A percentile compares a stretch with the other conserved stretches of the same genome.
phyloP scores from a whole-genome alignment of 2,797 vertebrate genomes.

The Eutrigla gurnardus region DNA sequence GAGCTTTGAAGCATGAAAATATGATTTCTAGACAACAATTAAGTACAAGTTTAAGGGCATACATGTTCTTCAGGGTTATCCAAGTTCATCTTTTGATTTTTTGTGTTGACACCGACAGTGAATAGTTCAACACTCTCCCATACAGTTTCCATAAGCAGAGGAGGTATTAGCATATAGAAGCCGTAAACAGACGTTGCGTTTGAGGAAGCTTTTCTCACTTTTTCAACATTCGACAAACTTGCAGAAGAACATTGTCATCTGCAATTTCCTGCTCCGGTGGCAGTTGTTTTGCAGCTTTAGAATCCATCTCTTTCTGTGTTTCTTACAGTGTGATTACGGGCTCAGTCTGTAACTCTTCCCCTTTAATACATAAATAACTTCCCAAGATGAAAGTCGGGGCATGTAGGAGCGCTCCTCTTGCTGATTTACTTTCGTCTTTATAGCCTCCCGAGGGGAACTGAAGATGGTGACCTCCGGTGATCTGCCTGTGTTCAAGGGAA shows the following conservation, averaged over 20 bases:
- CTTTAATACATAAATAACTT: conserved; percentile 58
- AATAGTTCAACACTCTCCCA: background rate
- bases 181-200: background rate
- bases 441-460: conserved; percentile 49
- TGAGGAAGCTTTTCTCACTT: background rate
- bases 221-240: conserved; percentile 15
- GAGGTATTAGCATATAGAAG: background rate
- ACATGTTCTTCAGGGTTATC: conserved; percentile 1
- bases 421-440: conserved; percentile 62
- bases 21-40: conserved; percentile 25
- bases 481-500: conserved; percentile 40
- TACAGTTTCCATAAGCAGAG: background rate
- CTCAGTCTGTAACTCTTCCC: conserved; percentile 35
- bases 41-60: conserved; percentile 6
- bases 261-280: conserved; percentile 19
- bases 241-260: conserved; percentile 26
- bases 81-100: background rate
- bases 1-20: conserved; percentile 31
- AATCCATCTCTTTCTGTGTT: conserved; percentile 36
- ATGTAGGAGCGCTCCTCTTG: conserved; percentile 40
- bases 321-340: conserved; percentile 54
- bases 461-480: conserved; percentile 57
- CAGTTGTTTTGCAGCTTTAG: conserved; percentile 39
- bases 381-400: conserved; percentile 39
- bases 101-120: background rate